Base-by-base conservation (phyloP, 2,797 vertebrate genomes). In the Muscicapa striata region DNA sequence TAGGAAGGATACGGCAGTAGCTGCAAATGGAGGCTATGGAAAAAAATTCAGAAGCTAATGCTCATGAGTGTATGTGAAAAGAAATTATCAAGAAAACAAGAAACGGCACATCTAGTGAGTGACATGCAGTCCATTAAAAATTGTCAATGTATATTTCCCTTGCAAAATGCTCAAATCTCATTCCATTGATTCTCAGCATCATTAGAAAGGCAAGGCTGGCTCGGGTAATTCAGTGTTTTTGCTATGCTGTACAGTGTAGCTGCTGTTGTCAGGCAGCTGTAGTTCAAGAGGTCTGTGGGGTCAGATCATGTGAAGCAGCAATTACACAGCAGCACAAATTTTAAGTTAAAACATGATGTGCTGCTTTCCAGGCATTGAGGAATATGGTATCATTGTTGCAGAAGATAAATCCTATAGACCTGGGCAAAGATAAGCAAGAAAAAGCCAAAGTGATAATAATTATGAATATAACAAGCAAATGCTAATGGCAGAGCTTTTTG, bases 11-110 rank as follows among this genome's bases (percentile, higher is more conserved):
- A 55, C 0, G 24, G 87, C 74, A 80, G 64, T 67, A 94, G 67
- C 78, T 96, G 72, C 79, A 93, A 83, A 95, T 36, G 87, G 74
- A 80, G 67, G 43, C 46, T 61, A 40, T 66, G 40, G 40, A 72
- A 82, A 41, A 62, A 46, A 90, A 74, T 41, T 82, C 76, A 81
- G 69, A 84, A 92, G 58, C 14, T 84, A 61, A 36, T 26, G 49
- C 52, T 67, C 2, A 1, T 61, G 48, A 90, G 54, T 2, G 1
- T 24, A 51, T 34, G 19, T 67, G 67, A 67, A 93, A 94, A 83
- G 51, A 89, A 90, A 76, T 40, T 48, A 80, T 22, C 13, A 67
- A 52, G 52, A 94, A 83, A 91, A 76, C 30, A 66, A 76, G 45
- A 70, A 43, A 72, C 19, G 32, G 27, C 84, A 61, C 46, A 49